These are phyloP conservation scores for Brachionus koreanus DNA, from an alignment of 1,140 invertebrate genomes.

Conservation along the genomic window DNA sequence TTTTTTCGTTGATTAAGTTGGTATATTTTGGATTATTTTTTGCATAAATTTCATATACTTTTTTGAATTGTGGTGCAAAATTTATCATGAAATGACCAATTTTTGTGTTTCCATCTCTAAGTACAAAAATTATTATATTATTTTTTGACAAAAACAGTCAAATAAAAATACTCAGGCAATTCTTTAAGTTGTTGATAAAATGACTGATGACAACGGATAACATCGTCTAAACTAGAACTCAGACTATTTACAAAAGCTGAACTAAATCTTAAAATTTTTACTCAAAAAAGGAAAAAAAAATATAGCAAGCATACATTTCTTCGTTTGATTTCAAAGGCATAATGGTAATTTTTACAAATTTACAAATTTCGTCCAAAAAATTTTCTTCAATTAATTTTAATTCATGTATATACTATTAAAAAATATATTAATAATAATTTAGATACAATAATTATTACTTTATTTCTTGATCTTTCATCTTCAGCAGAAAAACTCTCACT, in stretches of 20 bases:
- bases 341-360: slow-evolving; percentile 37
- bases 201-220: neutral
- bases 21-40: slow-evolving; percentile 85
- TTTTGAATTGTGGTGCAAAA: slow-evolving; percentile 77
- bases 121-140: slow-evolving; percentile 68
- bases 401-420: slow-evolving; percentile 4
- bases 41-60: slow-evolving; percentile 81
- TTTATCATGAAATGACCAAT: slow-evolving; percentile 85
- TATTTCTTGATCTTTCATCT: slow-evolving; percentile 6
- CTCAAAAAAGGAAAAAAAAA: neutral
- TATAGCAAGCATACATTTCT: neutral
- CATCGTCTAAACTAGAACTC: neutral
- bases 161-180: slow-evolving; percentile 14
- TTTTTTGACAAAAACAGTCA: slow-evolving; percentile 49
- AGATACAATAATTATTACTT: neutral
- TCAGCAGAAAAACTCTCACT: neutral
- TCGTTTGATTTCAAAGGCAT: neutral
- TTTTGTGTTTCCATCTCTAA: slow-evolving; percentile 53
- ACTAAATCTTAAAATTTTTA: neutral
- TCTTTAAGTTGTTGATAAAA: neutral
- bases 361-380: slow-evolving; percentile 39
- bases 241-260: neutral
- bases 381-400: neutral
- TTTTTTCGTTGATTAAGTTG: slow-evolving; percentile 80
- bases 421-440: neutral